Evolutionary conservation across 1,140 invertebrate species (phyloP).

Genomic region (Harpegnathos saltator): DNA sequence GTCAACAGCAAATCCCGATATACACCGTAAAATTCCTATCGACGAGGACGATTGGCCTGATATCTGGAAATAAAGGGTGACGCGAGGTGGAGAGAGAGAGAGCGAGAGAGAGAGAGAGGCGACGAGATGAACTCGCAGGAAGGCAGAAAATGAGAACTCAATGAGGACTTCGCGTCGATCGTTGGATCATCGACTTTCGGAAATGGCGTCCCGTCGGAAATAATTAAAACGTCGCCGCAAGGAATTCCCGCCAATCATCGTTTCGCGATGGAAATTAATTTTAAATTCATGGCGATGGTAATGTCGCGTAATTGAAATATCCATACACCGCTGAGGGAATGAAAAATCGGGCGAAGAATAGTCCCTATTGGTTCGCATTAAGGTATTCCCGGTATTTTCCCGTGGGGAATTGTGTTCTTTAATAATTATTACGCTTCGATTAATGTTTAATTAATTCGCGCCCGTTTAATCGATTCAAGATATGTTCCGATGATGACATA

Average conservation of each 20-base stretch:
- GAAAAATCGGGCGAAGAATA: slow-evolving; percentile 14
- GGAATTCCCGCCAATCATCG: slow-evolving; percentile 41
- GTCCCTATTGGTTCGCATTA: not conserved
- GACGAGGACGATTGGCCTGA: slow-evolving; percentile 50
- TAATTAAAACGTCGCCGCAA: slow-evolving; percentile 44
- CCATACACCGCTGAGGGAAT: not conserved
- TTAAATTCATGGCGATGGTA: slow-evolving; percentile 31
- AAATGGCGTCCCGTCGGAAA: slow-evolving; percentile 8
- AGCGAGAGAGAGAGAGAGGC: not conserved
- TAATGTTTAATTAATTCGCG: not conserved
- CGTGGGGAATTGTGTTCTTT: not conserved
- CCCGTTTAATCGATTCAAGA: not conserved
- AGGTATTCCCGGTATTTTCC: not conserved
- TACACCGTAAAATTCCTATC: slow-evolving; percentile 35
- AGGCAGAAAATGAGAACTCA: slow-evolving; percentile 18
- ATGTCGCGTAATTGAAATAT: slow-evolving; percentile 46
- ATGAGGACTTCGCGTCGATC: not conserved
- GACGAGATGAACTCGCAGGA: slow-evolving; percentile 17
- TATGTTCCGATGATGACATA: not conserved
- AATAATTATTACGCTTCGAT: not conserved
- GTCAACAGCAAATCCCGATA: slow-evolving; percentile 36
- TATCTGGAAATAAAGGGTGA: slow-evolving; percentile 41
- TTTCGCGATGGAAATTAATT: slow-evolving; percentile 43
- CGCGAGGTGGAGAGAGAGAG: not conserved
- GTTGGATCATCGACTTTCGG: slow-evolving; percentile 30